phyloP scores from a whole-genome alignment of 2,797 vertebrate species.

The Halcyon smyrnensis region DNA sequence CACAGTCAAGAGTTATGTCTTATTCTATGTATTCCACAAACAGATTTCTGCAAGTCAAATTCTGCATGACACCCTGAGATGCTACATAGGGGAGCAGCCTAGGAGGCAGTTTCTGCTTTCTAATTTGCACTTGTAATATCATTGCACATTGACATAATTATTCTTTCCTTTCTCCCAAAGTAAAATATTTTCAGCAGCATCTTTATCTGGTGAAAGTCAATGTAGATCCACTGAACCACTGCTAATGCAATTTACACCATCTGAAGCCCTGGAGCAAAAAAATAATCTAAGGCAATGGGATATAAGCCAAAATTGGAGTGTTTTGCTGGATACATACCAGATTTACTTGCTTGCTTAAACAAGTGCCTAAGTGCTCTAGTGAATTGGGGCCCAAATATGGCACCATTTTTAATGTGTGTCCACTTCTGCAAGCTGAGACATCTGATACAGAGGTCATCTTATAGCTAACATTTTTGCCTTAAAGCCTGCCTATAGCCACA shows the following conservation, averaged over 20 bases:
- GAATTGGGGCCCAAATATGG: not conserved
- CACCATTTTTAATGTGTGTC: conserved; percentile 34
- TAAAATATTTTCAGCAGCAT: not conserved
- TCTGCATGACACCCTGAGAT: not conserved
- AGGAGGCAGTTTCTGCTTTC: not conserved
- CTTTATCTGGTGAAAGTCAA: not conserved
- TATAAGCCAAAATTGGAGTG: conserved; percentile 33
- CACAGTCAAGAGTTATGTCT: not conserved
- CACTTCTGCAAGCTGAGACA: conserved; percentile 36
- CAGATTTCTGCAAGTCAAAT: conserved; percentile 21
- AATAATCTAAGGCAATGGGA: not conserved
- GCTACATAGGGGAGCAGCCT: not conserved
- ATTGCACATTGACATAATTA: not conserved
- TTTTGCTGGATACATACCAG: conserved; percentile 45
- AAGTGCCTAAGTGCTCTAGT: conserved; percentile 36
- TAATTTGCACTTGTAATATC: not conserved
- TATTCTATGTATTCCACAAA: not conserved
- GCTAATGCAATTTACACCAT: conserved; percentile 25
- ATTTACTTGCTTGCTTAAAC: conserved; percentile 39
- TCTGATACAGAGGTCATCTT: conserved; percentile 49
- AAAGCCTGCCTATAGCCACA: conserved; percentile 28
- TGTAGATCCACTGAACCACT: not conserved
- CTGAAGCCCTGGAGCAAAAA: conserved; percentile 17
- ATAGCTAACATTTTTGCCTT: conserved; percentile 47
- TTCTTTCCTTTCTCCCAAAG: not conserved